Conservation (phyloP, 2,797 vertebrate species). For the Platalea minor region DNA sequence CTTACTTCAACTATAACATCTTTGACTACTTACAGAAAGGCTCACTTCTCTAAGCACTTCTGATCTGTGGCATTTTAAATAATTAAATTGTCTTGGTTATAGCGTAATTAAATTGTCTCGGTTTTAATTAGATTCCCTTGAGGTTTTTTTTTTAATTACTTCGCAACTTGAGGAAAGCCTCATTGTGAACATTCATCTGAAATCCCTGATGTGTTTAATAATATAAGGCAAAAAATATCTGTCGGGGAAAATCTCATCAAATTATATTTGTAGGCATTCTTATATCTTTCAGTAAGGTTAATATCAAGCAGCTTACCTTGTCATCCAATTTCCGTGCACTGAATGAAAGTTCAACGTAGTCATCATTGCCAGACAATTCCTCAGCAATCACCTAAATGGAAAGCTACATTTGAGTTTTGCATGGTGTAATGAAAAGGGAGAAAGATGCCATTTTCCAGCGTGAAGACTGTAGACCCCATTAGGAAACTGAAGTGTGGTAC, state of each 20-base stretch:
- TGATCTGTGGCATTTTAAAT: constrained; percentile 54
- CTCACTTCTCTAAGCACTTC: constrained; percentile 31
- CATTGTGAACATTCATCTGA: constrained; percentile 38
- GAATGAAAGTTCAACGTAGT: constrained; percentile 97
- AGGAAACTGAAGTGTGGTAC: background rate
- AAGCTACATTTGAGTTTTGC: constrained; percentile 18
- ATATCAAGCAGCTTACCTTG: constrained; percentile 83
- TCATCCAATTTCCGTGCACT: constrained; percentile 97
- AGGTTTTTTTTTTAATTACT: constrained; percentile 47
- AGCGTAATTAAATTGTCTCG: constrained; percentile 57
- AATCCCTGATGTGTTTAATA: constrained; percentile 67
- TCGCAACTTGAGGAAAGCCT: constrained; percentile 40
- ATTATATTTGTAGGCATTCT: constrained; percentile 48
- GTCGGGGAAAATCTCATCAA: constrained; percentile 58
- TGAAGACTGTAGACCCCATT: background rate
- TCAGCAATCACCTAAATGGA: constrained; percentile 90
- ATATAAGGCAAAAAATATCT: constrained; percentile 45
- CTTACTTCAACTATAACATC: background rate
- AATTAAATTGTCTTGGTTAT: constrained; percentile 46
- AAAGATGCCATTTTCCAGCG: background rate
- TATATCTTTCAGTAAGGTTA: constrained; percentile 52
- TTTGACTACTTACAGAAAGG: constrained; percentile 19
- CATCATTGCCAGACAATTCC: constrained; percentile 95
- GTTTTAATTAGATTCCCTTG: constrained; percentile 65
- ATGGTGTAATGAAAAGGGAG: background rate